Evolutionary conservation across 2,797 vertebrate species (phyloP).

Genomic region (Phoxinus dragarum): DNA sequence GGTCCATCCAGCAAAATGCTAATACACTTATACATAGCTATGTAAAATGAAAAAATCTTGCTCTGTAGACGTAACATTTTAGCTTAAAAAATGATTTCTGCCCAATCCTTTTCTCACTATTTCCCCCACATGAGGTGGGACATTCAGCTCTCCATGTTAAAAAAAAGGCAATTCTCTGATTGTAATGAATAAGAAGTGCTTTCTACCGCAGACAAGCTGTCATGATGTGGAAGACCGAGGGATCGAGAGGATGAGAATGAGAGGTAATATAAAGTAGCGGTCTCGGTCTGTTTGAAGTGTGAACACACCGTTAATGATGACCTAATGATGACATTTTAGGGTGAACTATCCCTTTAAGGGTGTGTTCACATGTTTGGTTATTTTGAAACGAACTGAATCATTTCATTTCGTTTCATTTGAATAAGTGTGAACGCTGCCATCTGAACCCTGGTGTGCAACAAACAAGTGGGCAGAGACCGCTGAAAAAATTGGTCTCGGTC

Average conservation of each 20-base stretch:
- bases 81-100: not conserved
- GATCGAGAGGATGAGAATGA: not conserved
- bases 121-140: slow-evolving; percentile 9
- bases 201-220: slow-evolving; percentile 78
- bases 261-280: not conserved
- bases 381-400: too few relatives aligned
- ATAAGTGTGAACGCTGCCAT: too few relatives aligned
- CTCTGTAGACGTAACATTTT: not conserved
- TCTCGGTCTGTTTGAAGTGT: too few relatives aligned
- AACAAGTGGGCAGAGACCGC: too few relatives aligned
- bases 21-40: not conserved
- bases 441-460: too few relatives aligned
- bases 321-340: too few relatives aligned
- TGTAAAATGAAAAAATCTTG: not conserved
- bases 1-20: not conserved
- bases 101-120: slow-evolving; percentile 4
- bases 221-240: slow-evolving; percentile 46
- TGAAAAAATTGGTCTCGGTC: too few relatives aligned
- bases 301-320: too few relatives aligned
- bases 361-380: too few relatives aligned
- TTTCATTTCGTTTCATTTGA: too few relatives aligned
- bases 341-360: too few relatives aligned
- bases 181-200: slow-evolving; percentile 62
- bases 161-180: slow-evolving; percentile 35
- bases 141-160: slow-evolving; percentile 6